Base-by-base conservation (phyloP, 2,113 vertebrate genomes). In the Pseudorectes ferrugineus region DNA sequence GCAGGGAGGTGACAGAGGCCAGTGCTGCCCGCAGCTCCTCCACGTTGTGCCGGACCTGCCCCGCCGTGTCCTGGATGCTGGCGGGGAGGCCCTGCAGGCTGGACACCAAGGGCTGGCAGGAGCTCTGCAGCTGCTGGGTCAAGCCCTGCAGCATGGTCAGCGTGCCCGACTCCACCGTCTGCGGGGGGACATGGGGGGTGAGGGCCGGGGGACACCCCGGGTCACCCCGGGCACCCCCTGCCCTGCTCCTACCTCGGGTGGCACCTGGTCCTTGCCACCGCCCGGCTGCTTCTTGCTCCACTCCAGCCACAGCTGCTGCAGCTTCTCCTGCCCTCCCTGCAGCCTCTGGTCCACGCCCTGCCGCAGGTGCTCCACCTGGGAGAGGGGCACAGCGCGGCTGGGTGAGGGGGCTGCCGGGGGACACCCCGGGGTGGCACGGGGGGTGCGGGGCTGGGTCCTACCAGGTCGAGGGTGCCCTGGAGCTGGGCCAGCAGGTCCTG, bases 381-480 rank as follows among this genome's bases (percentile, higher is more conserved):
- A 28, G 29, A 26, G 13, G 11, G 15, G 31, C 35, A 54, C 35
- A 57, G 38, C 28, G 26, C 2, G 12, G 5, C 0, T 28, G 16
- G n/a, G 42, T 22, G 38, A 11, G 8, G 21, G 17, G 2, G 1
- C 19, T 4, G 4, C 11, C 2, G 0, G 19, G 36, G 11, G 7
- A 25, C 51, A 23, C 31, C 48, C 2, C 1, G 0, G 2, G 68
- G 28, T 17, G 71, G 40, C 26, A 17, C 9, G 0, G 9, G 14
- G 31, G 40, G 46, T 0, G 0, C 1, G 0, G 54, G 46, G 55
- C 28, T 2, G 35, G 59, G 26, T 66, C 92, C 96, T 97, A 99
- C 98, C 98, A 99, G 97, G 94, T 99, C 98, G 14, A 99, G 96
- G 6, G 98, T 98, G 52, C 97, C 95, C 95, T 98, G 98, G 88